Evolutionary conservation across 1,140 invertebrate genomes (phyloP).

Genomic region (Lordiphosa collinella): DNA sequence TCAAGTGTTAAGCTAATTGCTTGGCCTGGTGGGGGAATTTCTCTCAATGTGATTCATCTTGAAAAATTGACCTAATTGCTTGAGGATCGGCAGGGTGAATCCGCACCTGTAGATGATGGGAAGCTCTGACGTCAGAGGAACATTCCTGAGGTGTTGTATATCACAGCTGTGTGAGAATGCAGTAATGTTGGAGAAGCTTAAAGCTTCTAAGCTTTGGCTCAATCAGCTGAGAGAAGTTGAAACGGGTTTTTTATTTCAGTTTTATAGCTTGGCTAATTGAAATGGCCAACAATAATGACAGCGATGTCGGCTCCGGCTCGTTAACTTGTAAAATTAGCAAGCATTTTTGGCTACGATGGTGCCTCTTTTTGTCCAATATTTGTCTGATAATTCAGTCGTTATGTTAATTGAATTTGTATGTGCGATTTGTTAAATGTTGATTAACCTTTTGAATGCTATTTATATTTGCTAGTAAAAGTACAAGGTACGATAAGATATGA

Average conservation of each 20-base stretch:
- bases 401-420: constrained; percentile 20
- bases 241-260: constrained; percentile 44
- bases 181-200: constrained; percentile 19
- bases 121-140: constrained; percentile 9
- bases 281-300: constrained; percentile 11
- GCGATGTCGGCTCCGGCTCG: constrained; percentile 27
- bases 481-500: too few species aligned
- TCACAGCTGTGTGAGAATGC: constrained; percentile 1
- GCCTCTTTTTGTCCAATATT: constrained; percentile 23
- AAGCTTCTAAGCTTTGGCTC: constrained; percentile 36
- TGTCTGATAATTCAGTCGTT: constrained; percentile 48
- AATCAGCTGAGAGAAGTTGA: background rate
- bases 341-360: background rate
- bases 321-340: constrained; percentile 44
- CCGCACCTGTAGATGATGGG: constrained; percentile 1
- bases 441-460: background rate
- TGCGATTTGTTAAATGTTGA: background rate
- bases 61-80: constrained; percentile 4
- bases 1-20: constrained; percentile 20
- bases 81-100: background rate
- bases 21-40: background rate
- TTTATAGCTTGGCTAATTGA: constrained; percentile 48
- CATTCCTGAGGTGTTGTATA: background rate
- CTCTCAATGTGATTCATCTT: constrained; percentile 7
- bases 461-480: background rate